Conservation (phyloP, 1,140 invertebrate genomes). For the Philopotamus ludificatus region DNA sequence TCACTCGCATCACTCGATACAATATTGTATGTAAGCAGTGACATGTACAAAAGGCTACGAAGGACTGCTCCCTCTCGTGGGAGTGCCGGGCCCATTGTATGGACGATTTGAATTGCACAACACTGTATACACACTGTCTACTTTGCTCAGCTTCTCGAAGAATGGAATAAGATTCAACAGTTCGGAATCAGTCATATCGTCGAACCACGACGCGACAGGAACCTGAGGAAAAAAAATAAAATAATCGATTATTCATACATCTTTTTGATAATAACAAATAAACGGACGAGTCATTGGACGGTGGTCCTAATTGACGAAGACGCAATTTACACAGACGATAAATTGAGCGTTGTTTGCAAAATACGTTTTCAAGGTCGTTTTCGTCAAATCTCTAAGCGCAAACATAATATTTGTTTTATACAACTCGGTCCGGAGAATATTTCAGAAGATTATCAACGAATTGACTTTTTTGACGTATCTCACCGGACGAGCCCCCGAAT, state of each 20-base stretch:
- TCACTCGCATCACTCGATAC: conserved; percentile 42
- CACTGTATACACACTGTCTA: conserved; percentile 91
- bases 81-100: conserved; percentile 60
- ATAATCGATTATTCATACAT: too few relatives aligned
- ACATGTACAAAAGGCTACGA: conserved; percentile 50
- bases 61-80: conserved; percentile 42
- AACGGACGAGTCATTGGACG: too few relatives aligned
- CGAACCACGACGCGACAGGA: conserved; percentile 96
- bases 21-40: conserved; percentile 40
- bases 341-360: too few relatives aligned
- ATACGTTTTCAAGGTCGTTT: too few relatives aligned
- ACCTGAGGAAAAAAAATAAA: conserved; percentile 63
- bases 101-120: conserved; percentile 86
- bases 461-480: too few relatives aligned
- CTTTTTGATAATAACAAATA: not conserved
- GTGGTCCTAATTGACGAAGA: too few relatives aligned
- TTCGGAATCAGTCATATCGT: conserved; percentile 94
- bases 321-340: too few relatives aligned
- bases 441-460: too few relatives aligned
- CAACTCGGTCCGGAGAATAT: too few relatives aligned
- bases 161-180: conserved; percentile 93
- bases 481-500: too few relatives aligned
- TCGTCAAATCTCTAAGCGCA: too few relatives aligned
- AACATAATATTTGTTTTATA: too few relatives aligned
- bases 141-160: conserved; percentile 91